Evolutionary conservation across 1,140 invertebrate species (phyloP).

Genomic region (Heterodera schachtii): DNA sequence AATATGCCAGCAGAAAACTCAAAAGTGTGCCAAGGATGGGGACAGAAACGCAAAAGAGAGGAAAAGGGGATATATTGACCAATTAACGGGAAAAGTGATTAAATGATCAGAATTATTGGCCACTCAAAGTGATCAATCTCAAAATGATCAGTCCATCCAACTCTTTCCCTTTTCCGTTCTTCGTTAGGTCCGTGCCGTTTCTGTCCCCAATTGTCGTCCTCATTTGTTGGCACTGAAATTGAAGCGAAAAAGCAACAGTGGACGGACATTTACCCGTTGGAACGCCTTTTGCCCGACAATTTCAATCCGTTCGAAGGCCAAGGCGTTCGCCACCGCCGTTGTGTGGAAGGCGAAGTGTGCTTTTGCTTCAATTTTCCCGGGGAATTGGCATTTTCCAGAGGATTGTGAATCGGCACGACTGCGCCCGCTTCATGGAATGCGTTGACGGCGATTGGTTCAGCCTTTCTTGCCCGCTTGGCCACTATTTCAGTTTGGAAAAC

Average conservation of each 20-base stretch:
- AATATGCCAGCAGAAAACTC: constrained; percentile 18
- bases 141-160: constrained; percentile 1
- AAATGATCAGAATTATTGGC: too few species aligned
- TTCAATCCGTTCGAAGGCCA: constrained; percentile 35
- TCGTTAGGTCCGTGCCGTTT: constrained; percentile 33
- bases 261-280: constrained; percentile 31
- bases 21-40: constrained; percentile 13
- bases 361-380: background rate
- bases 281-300: constrained; percentile 22
- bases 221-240: too few species aligned
- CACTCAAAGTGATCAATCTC: background rate
- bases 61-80: too few species aligned
- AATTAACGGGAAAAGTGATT: too few species aligned
- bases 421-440: constrained; percentile 35
- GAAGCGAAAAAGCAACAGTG: background rate
- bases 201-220: background rate
- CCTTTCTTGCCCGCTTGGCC: constrained; percentile 28
- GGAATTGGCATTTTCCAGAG: constrained; percentile 16
- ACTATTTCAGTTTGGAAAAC: constrained; percentile 25
- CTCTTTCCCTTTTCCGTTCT: background rate
- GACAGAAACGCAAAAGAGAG: constrained; percentile 13
- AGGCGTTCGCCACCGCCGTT: constrained; percentile 21
- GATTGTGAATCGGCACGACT: constrained; percentile 35
- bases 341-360: constrained; percentile 32
- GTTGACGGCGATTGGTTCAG: constrained; percentile 38